Percentiles rank a stretch among this genome's conserved stretches.
These are phyloP conservation scores for Dryadula phaetusa DNA, from an alignment of 2,888 invertebrate species.

Conservation along the genomic window DNA sequence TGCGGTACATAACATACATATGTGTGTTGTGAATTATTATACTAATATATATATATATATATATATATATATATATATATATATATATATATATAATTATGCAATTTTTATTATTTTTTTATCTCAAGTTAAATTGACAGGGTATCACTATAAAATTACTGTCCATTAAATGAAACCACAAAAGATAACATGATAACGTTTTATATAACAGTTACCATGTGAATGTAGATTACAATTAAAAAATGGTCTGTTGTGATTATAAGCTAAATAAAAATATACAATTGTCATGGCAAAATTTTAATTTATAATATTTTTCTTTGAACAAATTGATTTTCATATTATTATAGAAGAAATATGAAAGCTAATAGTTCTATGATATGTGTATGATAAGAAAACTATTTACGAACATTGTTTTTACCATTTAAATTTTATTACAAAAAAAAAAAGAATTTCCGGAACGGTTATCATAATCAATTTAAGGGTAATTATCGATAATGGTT, in stretches of 20 bases:
- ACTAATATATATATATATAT: too few relatives aligned
- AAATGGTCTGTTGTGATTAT: not conserved
- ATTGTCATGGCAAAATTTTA: too few relatives aligned
- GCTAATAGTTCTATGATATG: not conserved
- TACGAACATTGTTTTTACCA: not conserved
- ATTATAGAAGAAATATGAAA: not conserved
- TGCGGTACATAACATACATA: too few relatives aligned
- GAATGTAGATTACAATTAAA: not conserved
- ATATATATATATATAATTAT: too few relatives aligned
- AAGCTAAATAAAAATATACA: not conserved
- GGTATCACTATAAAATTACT: not conserved
- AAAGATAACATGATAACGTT: slow-evolving; percentile 7
- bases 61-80: too few relatives aligned
- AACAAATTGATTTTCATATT: too few relatives aligned
- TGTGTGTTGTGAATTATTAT: too few relatives aligned
- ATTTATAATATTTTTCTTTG: too few relatives aligned
- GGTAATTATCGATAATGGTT: not conserved
- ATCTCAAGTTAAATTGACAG: too few relatives aligned
- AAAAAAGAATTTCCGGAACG: not conserved
- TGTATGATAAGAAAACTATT: not conserved
- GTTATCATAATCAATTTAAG: not conserved
- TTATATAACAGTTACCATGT: not conserved
- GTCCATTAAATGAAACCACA: not conserved
- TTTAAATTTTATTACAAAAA: not conserved
- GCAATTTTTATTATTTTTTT: too few relatives aligned